Evolutionary conservation across 2,888 invertebrate species (phyloP).

Genomic region (Epinotia brunnichana): DNA sequence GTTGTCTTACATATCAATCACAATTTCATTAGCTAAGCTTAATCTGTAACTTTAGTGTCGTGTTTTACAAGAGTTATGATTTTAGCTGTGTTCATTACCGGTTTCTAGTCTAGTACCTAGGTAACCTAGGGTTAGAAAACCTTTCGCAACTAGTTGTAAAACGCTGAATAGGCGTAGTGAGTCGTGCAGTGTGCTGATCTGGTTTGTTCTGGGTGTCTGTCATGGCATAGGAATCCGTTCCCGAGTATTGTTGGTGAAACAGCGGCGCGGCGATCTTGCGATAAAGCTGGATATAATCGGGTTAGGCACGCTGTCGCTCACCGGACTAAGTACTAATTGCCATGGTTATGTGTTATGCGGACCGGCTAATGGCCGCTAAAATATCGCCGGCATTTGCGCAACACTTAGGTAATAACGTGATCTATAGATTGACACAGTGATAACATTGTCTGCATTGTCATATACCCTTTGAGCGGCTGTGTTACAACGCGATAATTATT

Average conservation of each 20-base stretch:
- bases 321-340: slow-evolving; percentile 76
- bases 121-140: slow-evolving; percentile 49
- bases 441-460: slow-evolving; percentile 62
- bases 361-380: slow-evolving; percentile 71
- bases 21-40: slow-evolving; percentile 55
- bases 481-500: slow-evolving; percentile 42
- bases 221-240: slow-evolving; percentile 71
- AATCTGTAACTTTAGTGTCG: slow-evolving; percentile 53
- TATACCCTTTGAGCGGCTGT: slow-evolving; percentile 45
- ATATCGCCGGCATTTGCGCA: slow-evolving; percentile 70
- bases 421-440: slow-evolving; percentile 69
- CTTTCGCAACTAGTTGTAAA: slow-evolving; percentile 61
- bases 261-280: slow-evolving; percentile 64
- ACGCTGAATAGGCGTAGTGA: slow-evolving; percentile 58
- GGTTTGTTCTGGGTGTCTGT: slow-evolving; percentile 65
- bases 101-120: slow-evolving; percentile 53
- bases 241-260: slow-evolving; percentile 64
- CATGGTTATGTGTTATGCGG: slow-evolving; percentile 70
- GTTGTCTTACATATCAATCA: slow-evolving; percentile 54
- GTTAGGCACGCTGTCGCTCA: slow-evolving; percentile 79
- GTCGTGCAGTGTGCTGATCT: slow-evolving; percentile 61
- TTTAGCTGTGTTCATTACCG: slow-evolving; percentile 55
- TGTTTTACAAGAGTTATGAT: slow-evolving; percentile 62
- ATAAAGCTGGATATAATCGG: slow-evolving; percentile 75
- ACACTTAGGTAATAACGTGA: slow-evolving; percentile 65